Evolutionary conservation across 1,140 invertebrate genomes (phyloP).

Genomic region (Bombus pyrosoma): DNA sequence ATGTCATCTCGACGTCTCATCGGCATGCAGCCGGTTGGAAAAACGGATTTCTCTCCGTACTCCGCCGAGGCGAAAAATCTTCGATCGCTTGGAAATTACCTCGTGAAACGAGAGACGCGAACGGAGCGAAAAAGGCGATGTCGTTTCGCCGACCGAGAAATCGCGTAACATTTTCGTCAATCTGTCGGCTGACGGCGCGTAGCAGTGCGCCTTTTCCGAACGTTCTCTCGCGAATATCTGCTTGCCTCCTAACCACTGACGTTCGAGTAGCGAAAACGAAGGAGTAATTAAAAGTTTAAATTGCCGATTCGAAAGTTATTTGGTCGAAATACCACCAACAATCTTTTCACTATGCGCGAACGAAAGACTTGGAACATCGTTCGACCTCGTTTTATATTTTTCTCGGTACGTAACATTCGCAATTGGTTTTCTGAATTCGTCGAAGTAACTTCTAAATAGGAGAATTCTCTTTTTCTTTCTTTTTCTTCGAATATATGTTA

Average conservation of each 20-base stretch:
- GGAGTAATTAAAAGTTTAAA: constrained; percentile 45
- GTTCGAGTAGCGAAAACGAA: neutral
- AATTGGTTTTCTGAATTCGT: neutral
- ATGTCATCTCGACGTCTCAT: constrained; percentile 53
- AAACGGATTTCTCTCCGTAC: constrained; percentile 36
- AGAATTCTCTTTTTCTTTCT: neutral
- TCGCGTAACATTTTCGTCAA: neutral
- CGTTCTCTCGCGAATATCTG: neutral
- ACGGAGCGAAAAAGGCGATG: neutral
- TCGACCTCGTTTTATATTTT: neutral
- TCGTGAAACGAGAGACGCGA: neutral
- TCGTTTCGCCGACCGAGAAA: neutral
- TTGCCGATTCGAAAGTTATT: neutral
- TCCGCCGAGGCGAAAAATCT: constrained; percentile 13
- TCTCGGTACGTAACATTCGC: neutral
- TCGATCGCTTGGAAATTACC: constrained; percentile 44
- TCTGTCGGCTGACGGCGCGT: too few relatives aligned
- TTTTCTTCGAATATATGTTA: too few relatives aligned
- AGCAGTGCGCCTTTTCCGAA: neutral
- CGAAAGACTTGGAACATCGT: neutral
- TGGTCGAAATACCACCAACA: neutral
- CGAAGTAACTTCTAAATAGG: too few relatives aligned
- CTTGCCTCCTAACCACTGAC: neutral
- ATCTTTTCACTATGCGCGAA: neutral
- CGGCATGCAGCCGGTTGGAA: constrained; percentile 39